Evolutionary conservation across 2,888 invertebrate species (phyloP).

Genomic region (Tromatobia lineatoria): DNA sequence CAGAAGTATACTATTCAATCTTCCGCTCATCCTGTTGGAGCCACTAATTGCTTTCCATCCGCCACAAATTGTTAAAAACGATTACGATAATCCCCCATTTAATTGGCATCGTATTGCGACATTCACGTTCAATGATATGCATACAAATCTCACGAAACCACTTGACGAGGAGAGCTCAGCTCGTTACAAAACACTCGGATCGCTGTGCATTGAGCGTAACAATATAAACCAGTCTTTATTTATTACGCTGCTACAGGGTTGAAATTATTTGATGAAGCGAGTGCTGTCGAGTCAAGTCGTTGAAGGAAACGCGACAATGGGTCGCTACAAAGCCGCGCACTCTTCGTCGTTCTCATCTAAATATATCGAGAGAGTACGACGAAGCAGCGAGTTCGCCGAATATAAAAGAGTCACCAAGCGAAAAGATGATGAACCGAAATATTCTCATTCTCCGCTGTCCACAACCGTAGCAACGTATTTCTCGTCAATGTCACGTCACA

Average conservation of each 20-base stretch:
- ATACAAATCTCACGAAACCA: neutral
- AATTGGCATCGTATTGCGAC: neutral
- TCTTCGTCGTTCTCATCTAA: neutral
- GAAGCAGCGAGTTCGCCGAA: slow-evolving; percentile 16
- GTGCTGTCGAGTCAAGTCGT: slow-evolving; percentile 20
- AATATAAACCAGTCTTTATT: slow-evolving; percentile 18
- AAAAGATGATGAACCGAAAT: slow-evolving; percentile 44
- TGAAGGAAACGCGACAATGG: slow-evolving; percentile 13
- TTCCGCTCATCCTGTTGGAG: too few species aligned
- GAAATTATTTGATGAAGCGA: slow-evolving; percentile 27
- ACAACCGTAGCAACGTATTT: slow-evolving; percentile 9
- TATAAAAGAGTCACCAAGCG: slow-evolving; percentile 38
- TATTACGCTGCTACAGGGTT: slow-evolving; percentile 7
- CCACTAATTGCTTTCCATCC: neutral
- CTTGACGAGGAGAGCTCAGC: neutral
- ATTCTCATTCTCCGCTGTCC: neutral
- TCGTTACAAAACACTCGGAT: slow-evolving; percentile 20
- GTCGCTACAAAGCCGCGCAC: neutral
- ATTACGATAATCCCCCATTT: neutral
- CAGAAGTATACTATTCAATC: too few species aligned
- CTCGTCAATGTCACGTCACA: slow-evolving; percentile 35
- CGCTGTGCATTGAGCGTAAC: neutral
- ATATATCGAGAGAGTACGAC: slow-evolving; percentile 10
- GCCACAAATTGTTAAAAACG: neutral
- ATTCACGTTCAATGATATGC: neutral